These are phyloP conservation scores for Anodontia alba DNA, from an alignment of 2,888 invertebrate species.

Conservation along the genomic window DNA sequence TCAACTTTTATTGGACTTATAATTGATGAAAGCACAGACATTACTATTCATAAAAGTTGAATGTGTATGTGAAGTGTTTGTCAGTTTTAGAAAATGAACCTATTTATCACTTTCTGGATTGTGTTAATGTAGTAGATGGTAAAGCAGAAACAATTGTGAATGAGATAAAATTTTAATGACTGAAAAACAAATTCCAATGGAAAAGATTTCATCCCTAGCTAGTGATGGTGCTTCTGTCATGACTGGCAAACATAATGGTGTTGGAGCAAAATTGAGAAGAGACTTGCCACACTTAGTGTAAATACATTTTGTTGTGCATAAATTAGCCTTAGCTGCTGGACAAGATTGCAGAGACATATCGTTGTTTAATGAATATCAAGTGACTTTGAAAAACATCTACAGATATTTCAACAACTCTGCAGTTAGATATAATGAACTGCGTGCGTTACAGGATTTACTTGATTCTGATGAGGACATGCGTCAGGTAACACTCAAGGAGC, in stretches of 20 bases:
- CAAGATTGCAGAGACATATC: constrained; percentile 24
- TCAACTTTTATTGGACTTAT: constrained; percentile 29
- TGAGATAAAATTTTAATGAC: background rate
- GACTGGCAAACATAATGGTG: constrained; percentile 32
- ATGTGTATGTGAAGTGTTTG: constrained; percentile 32
- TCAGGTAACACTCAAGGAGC: constrained; percentile 25
- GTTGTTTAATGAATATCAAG: background rate
- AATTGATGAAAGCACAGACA: constrained; percentile 32
- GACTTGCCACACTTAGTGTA: constrained; percentile 24
- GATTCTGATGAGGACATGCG: constrained; percentile 17
- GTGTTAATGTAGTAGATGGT: constrained; percentile 30
- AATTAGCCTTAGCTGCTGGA: constrained; percentile 42
- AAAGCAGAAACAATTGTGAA: constrained; percentile 29
- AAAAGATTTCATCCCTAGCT: constrained; percentile 23
- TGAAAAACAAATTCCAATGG: constrained; percentile 3
- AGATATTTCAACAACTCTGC: background rate
- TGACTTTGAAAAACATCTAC: background rate
- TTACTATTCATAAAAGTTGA: background rate
- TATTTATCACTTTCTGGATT: constrained; percentile 33
- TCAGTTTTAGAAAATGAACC: constrained; percentile 18
- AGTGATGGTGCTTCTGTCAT: constrained; percentile 50
- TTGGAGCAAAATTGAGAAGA: constrained; percentile 24
- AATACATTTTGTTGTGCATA: constrained; percentile 49
- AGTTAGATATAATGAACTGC: background rate
- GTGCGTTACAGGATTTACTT: background rate